phyloP scores from a whole-genome alignment of 2,797 vertebrate species.

The Girardinus metallicus region DNA sequence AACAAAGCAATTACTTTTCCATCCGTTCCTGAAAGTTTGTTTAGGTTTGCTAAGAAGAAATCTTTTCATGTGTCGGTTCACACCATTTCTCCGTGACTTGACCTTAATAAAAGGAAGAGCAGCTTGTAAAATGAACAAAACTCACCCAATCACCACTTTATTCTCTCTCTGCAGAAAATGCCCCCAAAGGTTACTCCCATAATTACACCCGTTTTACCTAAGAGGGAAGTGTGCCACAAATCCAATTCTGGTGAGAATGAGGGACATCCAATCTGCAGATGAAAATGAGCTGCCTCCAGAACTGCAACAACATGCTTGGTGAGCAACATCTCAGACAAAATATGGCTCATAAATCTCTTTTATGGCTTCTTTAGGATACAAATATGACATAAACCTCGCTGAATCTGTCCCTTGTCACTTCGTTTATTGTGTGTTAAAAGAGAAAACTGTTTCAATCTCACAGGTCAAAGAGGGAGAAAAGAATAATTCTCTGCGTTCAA shows the following conservation, averaged over 20 bases:
- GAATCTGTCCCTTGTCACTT: conserved; percentile 4
- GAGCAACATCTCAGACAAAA: conserved; percentile 40
- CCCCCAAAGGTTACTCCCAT: conserved; percentile 62
- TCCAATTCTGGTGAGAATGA: conserved; percentile 57
- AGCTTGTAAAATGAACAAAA: conserved; percentile 49
- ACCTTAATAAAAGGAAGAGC: conserved; percentile 24
- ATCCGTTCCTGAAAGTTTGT: background rate
- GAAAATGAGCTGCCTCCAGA: conserved; percentile 54
- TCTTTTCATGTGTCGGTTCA: conserved; percentile 11
- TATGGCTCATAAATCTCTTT: conserved; percentile 43
- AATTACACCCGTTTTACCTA: conserved; percentile 66
- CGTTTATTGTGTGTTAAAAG: background rate
- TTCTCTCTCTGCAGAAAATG: conserved; percentile 59
- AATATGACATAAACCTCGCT: conserved; percentile 24
- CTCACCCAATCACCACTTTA: conserved; percentile 49
- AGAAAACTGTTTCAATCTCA: conserved; percentile 7
- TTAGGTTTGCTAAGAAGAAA: background rate
- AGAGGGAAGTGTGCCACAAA: conserved; percentile 58
- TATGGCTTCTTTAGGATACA: conserved; percentile 36
- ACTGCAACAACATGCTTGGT: conserved; percentile 42
- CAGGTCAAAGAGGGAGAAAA: background rate
- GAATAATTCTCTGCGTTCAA: background rate
- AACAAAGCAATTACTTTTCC: background rate
- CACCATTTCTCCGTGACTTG: conserved; percentile 37
- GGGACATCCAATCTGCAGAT: conserved; percentile 43